Conservation (phyloP, 2,113 vertebrate species). For the Rhinolophus sinicus region DNA sequence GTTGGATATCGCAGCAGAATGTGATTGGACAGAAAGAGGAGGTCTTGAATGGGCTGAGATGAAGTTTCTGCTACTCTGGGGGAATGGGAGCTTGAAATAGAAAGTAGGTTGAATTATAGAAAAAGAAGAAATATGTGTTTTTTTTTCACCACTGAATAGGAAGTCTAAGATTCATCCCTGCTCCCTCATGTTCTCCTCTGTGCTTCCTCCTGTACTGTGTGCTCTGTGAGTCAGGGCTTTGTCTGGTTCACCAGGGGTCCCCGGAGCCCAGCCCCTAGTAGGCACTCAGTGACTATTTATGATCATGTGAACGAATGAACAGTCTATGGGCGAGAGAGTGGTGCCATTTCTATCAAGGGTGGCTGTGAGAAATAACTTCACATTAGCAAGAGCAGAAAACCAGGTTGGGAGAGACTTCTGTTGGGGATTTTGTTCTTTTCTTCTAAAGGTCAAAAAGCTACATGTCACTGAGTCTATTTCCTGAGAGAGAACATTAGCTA, state of each 20-base stretch:
- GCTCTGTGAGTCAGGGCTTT: background rate
- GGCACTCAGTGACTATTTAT: background rate
- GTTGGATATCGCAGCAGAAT: background rate
- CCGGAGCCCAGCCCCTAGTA: background rate
- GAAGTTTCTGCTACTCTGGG: background rate
- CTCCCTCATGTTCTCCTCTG: background rate
- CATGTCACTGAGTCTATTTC: slow-evolving; percentile 35
- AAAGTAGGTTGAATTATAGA: background rate
- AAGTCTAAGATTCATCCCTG: background rate
- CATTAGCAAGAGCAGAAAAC: background rate
- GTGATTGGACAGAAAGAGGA: background rate
- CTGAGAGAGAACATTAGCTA: background rate
- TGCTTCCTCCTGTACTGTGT: background rate
- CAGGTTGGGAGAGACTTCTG: background rate
- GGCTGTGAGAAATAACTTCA: background rate
- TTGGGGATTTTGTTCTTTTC: slow-evolving; percentile 7
- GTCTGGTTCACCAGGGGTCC: background rate
- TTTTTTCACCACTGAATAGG: background rate
- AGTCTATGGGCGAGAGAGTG: background rate
- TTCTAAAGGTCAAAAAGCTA: slow-evolving; percentile 40
- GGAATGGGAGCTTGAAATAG: background rate
- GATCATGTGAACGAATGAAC: background rate
- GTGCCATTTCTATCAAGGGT: background rate
- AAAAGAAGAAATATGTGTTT: background rate
- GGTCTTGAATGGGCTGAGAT: background rate